phyloP scores from a whole-genome alignment of 2,888 invertebrate genomes.

The Yponomeuta malinellus region DNA sequence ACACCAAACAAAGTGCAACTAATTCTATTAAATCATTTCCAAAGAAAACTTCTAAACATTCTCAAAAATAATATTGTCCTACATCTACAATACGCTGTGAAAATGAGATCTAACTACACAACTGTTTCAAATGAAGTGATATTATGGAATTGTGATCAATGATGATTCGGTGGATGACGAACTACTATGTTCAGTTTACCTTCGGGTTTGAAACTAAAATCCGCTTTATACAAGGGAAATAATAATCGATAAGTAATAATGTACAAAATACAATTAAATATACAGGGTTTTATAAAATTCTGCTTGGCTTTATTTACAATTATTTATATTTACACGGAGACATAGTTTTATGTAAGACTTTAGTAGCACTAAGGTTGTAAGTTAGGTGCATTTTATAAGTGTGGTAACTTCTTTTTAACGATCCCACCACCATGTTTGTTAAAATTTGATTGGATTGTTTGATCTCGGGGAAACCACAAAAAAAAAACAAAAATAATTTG shows the following conservation, averaged over 20 bases:
- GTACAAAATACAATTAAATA: background rate
- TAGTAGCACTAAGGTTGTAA: background rate
- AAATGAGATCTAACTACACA: background rate
- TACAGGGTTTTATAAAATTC: no score
- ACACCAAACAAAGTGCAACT: background rate
- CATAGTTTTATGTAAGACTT: background rate
- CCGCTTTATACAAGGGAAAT: background rate
- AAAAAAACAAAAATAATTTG: background rate
- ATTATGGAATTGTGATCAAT: background rate
- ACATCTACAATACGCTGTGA: background rate
- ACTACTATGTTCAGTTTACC: background rate
- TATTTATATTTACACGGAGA: background rate
- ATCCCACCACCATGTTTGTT: background rate
- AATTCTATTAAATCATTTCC: background rate
- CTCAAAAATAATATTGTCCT: background rate
- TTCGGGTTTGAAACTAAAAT: background rate
- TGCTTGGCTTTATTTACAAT: background rate
- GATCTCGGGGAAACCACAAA: background rate
- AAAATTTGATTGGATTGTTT: background rate
- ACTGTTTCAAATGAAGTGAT: background rate
- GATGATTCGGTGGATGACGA: background rate
- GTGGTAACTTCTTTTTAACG: background rate
- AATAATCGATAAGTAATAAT: background rate
- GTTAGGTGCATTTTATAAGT: background rate
- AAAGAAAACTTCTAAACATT: background rate